Conservation (phyloP, 2,113 vertebrate species). For the Pteruthius melanotis region DNA sequence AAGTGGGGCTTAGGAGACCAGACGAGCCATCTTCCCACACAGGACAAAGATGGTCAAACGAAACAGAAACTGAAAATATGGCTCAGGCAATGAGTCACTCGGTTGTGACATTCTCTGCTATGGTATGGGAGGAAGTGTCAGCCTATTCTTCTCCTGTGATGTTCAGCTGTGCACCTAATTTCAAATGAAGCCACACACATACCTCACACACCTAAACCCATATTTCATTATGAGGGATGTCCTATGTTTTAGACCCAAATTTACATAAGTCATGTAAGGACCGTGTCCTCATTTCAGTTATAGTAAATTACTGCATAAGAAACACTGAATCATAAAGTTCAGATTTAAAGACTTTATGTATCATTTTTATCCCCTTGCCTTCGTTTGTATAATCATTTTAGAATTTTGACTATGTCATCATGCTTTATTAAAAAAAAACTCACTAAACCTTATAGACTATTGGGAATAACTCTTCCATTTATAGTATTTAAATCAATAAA, state of each 20-base stretch:
- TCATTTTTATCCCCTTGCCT: background rate
- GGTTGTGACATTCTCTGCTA: background rate
- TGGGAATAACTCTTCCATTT: background rate
- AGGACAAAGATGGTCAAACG: background rate
- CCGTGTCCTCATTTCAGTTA: background rate
- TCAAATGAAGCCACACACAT: constrained; percentile 9
- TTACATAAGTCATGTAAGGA: constrained; percentile 1
- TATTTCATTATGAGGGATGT: background rate
- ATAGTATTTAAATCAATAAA: background rate
- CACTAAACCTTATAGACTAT: background rate
- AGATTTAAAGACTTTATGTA: background rate
- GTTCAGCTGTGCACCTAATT: background rate
- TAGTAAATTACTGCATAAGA: background rate
- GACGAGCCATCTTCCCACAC: background rate
- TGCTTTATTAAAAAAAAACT: background rate
- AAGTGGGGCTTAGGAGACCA: background rate
- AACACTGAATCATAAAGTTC: constrained; percentile 14
- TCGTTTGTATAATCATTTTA: background rate
- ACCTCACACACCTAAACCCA: constrained; percentile 18
- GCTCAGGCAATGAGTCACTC: background rate
- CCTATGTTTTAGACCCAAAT: background rate
- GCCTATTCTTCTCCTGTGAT: background rate
- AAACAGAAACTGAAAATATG: constrained; percentile 4
- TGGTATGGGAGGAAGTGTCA: background rate
- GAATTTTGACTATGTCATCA: background rate